These are phyloP conservation scores for Lacerta viridis DNA, from an alignment of 2,797 vertebrate species.

Conservation along the genomic window DNA sequence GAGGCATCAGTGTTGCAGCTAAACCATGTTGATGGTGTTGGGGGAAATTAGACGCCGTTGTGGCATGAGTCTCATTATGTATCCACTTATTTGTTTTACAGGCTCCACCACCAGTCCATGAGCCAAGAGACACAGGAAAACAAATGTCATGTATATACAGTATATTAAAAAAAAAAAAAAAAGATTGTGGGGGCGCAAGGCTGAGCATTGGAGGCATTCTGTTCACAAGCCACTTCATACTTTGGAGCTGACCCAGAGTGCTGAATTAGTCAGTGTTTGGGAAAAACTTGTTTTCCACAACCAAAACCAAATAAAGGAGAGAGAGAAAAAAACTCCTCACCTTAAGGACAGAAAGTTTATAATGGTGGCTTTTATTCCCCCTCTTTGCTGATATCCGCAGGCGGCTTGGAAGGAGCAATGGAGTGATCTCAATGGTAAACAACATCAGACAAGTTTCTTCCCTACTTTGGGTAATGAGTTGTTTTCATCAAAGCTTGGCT, in stretches of 20 bases:
- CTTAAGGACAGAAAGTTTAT: constrained; percentile 80
- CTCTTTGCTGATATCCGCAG: constrained; percentile 78
- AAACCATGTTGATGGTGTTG: constrained; percentile 31
- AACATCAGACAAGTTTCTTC: constrained; percentile 73
- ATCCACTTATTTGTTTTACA: constrained; percentile 47
- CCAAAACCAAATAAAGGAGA: constrained; percentile 62
- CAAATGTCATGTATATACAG: constrained; percentile 18
- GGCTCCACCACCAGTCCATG: constrained; percentile 18
- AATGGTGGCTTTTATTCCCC: constrained; percentile 68
- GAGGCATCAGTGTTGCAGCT: constrained; percentile 5
- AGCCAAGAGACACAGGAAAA: constrained; percentile 63
- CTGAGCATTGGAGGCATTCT: constrained; percentile 19
- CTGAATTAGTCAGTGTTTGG: background rate
- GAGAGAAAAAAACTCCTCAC: constrained; percentile 70
- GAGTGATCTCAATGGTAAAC: constrained; percentile 81
- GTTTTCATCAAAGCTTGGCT: constrained; percentile 77
- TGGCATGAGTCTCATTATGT: constrained; percentile 42
- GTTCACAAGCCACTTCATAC: constrained; percentile 45
- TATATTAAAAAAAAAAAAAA: constrained; percentile 11
- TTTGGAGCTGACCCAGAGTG: constrained; percentile 41
- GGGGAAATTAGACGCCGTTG: constrained; percentile 47
- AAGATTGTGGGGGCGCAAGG: background rate
- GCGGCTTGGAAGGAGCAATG: constrained; percentile 79
- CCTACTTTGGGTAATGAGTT: constrained; percentile 70
- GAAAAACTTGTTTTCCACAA: constrained; percentile 59